Percentiles rank a stretch among this genome's conserved stretches.
Evolutionary conservation across 2,113 vertebrate species (phyloP).

Genomic region (Vireo altiloquus): DNA sequence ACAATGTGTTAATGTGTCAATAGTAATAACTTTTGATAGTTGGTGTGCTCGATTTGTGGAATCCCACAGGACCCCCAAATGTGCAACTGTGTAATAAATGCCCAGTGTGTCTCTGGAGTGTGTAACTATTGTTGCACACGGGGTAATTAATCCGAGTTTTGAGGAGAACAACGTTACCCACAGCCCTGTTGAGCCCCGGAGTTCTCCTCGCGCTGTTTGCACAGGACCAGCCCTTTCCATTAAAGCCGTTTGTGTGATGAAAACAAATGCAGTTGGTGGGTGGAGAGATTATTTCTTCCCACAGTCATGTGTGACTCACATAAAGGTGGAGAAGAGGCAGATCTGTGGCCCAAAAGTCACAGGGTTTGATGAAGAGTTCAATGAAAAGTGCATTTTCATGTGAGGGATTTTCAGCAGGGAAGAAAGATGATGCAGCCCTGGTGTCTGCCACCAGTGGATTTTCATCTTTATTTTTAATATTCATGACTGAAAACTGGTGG

Average conservation of each 20-base stretch:
- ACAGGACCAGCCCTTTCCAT: not conserved
- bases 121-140: not conserved
- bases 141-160: not conserved
- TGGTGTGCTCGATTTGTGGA: not conserved
- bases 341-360: not conserved
- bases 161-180: rapidly evolving
- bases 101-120: not conserved
- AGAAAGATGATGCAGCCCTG: not conserved
- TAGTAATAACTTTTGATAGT: not conserved
- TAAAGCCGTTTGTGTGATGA: rapidly evolving
- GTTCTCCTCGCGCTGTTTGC: rapidly evolving
- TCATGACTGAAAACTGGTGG: not conserved
- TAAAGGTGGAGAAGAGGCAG: not conserved
- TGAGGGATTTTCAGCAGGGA: not conserved
- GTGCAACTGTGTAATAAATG: not conserved
- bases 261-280: not conserved
- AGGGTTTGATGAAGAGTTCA: not conserved
- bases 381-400: rapidly evolving
- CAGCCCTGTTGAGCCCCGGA: not conserved
- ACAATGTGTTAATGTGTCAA: not conserved
- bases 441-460: not conserved
- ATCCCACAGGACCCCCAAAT: not conserved
- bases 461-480: not conserved
- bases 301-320: not conserved
- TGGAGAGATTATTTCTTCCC: not conserved